Evolutionary conservation across 30 jellyfish, hydroid and myxozoan species (phyloP).

Genomic region (Turritopsis dohrnii): DNA sequence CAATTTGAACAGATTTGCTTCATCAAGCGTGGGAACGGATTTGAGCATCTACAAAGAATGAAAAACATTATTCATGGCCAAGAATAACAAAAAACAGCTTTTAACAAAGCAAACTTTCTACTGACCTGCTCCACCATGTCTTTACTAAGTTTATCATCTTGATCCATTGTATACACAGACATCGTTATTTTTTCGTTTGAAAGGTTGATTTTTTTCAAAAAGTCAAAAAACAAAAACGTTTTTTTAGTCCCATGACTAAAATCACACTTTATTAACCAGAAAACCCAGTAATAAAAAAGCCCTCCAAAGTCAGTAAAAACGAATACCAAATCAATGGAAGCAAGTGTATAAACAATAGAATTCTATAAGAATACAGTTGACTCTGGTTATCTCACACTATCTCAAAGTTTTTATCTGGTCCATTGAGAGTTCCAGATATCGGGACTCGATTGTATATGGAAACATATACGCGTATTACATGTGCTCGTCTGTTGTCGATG

Average conservation of each 20-base stretch:
- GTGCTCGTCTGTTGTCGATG: constrained; percentile 94
- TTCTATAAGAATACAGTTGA: no score
- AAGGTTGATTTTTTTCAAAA: constrained; percentile 64
- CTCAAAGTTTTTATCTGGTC: no score
- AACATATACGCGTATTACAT: constrained; percentile 31
- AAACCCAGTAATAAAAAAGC: no score
- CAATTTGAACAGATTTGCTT: constrained; percentile 52
- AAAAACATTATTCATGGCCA: constrained; percentile 19
- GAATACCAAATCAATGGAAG: no score
- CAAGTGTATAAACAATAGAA: no score
- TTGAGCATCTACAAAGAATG: constrained; percentile 53
- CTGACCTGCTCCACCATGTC: constrained; percentile 86
- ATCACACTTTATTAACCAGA: no score
- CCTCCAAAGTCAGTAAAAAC: no score
- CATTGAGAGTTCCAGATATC: no score
- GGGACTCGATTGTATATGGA: no score
- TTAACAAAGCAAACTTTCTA: background rate
- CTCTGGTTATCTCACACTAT: no score
- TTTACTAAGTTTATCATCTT: constrained; percentile 73
- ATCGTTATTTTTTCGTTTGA: constrained; percentile 70
- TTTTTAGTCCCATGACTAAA: no score
- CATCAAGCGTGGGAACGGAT: constrained; percentile 93
- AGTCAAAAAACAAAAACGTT: background rate
- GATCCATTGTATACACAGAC: constrained; percentile 70
- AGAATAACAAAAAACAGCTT: no score